phyloP scores from a whole-genome alignment of 2,797 vertebrate genomes.

The Pyrocephalus nanus region DNA sequence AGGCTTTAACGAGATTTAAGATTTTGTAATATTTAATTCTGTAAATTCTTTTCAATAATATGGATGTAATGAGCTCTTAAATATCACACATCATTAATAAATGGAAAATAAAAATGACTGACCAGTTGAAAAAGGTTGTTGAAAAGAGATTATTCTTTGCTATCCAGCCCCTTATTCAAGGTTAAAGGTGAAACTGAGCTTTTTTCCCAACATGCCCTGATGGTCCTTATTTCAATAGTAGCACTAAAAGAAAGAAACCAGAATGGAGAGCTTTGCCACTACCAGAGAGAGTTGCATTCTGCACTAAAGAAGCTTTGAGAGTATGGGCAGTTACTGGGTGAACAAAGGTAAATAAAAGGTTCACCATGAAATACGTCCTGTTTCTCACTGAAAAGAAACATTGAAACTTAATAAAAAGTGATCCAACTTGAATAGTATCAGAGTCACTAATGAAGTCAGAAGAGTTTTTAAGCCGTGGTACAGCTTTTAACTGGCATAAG shows the following conservation, averaged over 20 bases:
- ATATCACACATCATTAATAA: background rate
- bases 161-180: background rate
- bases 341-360: background rate
- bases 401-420: fast-evolving
- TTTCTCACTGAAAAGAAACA: background rate
- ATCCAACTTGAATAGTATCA: background rate
- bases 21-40: background rate
- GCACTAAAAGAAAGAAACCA: background rate
- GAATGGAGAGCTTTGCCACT: background rate
- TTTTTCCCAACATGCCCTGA: background rate
- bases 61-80: background rate
- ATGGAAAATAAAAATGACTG: background rate
- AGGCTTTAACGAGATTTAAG: background rate
- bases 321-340: background rate
- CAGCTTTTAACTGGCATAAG: background rate
- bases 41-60: background rate
- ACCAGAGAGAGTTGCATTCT: background rate
- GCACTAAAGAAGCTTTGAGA: background rate
- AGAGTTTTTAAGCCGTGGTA: background rate
- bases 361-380: background rate
- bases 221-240: background rate
- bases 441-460: background rate
- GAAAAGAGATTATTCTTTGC: background rate
- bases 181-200: background rate
- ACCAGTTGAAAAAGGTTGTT: background rate